A percentile compares a stretch with the other conserved stretches of the same genome.
phyloP scores from a whole-genome alignment of 2,888 invertebrate species.

The Podotricha telesiphe region DNA sequence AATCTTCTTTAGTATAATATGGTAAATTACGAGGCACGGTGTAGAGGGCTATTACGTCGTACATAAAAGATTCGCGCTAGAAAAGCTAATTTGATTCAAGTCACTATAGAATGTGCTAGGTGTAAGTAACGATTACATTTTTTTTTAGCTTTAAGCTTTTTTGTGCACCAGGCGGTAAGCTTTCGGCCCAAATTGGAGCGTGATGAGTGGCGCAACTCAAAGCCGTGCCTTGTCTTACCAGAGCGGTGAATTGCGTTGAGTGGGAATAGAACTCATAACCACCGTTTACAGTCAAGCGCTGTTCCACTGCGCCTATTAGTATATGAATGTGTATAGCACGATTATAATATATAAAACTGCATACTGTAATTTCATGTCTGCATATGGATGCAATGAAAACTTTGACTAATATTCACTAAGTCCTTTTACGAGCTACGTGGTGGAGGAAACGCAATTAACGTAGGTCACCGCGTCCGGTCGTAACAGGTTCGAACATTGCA shows the following conservation, averaged over 20 bases:
- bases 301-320: no score
- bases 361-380: neutral
- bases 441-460: neutral
- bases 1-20: slow-evolving; percentile 28
- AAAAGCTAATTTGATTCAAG: slow-evolving; percentile 14
- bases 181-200: no score
- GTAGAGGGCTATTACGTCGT: slow-evolving; percentile 17
- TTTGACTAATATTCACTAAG: neutral
- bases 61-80: slow-evolving; percentile 27
- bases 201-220: no score
- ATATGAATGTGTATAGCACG: no score
- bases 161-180: no score
- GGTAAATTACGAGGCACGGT: slow-evolving; percentile 21
- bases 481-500: neutral
- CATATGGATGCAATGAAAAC: neutral
- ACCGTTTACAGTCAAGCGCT: no score
- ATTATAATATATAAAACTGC: neutral
- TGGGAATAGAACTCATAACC: no score
- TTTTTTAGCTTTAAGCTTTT: no score
- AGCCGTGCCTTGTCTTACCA: no score
- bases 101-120: neutral
- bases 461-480: neutral
- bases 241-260: no score
- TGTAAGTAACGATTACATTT: neutral
- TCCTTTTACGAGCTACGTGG: neutral